phyloP scores from a whole-genome alignment of 2,797 vertebrate species.

The Falco columbarius region DNA sequence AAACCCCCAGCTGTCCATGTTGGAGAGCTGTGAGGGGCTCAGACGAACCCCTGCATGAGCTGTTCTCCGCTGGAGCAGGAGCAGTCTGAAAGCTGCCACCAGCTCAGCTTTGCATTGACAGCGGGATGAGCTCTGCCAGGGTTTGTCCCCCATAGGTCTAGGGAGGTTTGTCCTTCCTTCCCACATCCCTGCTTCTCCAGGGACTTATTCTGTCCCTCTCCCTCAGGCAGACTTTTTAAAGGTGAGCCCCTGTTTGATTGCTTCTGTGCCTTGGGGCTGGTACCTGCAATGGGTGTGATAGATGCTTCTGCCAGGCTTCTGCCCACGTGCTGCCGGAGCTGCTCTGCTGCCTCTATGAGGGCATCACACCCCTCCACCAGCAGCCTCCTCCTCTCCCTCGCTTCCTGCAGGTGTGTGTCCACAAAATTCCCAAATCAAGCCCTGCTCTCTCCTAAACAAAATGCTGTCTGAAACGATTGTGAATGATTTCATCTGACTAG shows the following conservation, averaged over 20 bases:
- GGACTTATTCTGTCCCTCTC: not conserved
- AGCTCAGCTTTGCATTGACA: accelerated
- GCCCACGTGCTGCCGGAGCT: accelerated
- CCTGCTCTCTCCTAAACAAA: not conserved
- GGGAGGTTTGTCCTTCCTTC: not conserved
- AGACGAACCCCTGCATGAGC: not conserved
- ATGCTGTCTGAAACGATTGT: not conserved
- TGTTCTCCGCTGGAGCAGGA: not conserved
- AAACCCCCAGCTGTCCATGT: accelerated
- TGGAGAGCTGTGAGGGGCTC: not conserved
- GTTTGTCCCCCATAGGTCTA: not conserved
- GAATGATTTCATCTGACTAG: not conserved
- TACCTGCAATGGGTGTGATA: not conserved
- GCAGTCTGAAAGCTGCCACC: not conserved
- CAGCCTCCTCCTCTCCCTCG: not conserved
- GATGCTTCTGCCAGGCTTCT: not conserved
- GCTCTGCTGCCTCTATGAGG: not conserved
- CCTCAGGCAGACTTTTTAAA: too few relatives aligned
- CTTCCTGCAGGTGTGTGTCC: accelerated
- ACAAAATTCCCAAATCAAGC: not conserved
- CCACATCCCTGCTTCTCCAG: not conserved
- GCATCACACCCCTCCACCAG: not conserved
- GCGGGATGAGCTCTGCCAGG: not conserved
- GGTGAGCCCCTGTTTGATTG: accelerated
- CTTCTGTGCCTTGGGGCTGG: not conserved